These are phyloP conservation scores for Meteorus sp. DNA, from an alignment of 1,140 invertebrate species.

Conservation along the genomic window DNA sequence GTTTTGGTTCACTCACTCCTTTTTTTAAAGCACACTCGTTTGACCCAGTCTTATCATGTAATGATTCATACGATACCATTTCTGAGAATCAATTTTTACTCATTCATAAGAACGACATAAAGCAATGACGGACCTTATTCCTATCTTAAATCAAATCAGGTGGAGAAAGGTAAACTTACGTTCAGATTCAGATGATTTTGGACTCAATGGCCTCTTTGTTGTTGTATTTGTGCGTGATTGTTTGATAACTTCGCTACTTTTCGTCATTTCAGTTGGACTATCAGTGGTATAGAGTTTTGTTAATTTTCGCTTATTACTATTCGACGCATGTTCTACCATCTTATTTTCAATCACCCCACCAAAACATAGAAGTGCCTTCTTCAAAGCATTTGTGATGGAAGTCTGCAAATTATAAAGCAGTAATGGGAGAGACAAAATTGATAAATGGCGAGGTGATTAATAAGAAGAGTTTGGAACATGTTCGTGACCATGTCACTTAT, in stretches of 20 bases:
- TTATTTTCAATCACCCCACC: slow-evolving; percentile 25
- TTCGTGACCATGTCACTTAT: too few species aligned
- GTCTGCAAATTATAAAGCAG: slow-evolving; percentile 22
- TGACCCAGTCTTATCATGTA: too few species aligned
- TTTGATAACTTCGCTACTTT: background rate
- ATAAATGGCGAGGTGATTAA: too few species aligned
- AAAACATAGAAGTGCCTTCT: slow-evolving; percentile 31
- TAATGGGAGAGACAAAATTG: too few species aligned
- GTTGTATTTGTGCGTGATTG: background rate
- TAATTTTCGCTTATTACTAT: slow-evolving; percentile 33
- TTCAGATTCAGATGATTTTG: background rate
- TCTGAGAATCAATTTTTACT: too few species aligned
- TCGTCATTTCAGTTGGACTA: background rate
- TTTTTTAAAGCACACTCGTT: too few species aligned
- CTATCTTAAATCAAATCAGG: background rate
- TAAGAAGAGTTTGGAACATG: too few species aligned
- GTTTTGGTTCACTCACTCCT: too few species aligned
- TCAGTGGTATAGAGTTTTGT: slow-evolving; percentile 21
- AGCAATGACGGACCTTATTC: background rate
- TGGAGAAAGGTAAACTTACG: background rate
- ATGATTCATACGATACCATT: too few species aligned
- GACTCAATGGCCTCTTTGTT: background rate
- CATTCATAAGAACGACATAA: too few species aligned
- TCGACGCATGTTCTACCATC: slow-evolving; percentile 2
- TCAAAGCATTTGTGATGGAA: slow-evolving; percentile 32